Evolutionary conservation across 2,888 invertebrate species (phyloP).

Genomic region (Hemistola chrysoprasaria): DNA sequence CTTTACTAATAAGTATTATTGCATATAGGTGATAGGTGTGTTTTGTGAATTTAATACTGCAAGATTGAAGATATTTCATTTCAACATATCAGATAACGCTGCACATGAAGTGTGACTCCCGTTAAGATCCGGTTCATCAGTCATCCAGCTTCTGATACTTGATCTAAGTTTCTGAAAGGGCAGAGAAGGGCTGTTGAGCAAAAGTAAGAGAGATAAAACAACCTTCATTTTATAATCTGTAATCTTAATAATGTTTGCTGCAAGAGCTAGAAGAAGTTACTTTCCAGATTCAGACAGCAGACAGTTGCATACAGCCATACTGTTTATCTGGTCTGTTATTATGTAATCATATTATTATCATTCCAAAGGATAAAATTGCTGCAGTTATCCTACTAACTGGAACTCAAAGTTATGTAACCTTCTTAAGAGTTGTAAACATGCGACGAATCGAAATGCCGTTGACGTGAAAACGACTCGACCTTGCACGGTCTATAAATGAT

Average conservation of each 20-base stretch:
- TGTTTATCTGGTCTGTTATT: too few relatives aligned
- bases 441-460: constrained; percentile 34
- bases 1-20: not conserved
- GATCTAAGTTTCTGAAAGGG: constrained; percentile 29
- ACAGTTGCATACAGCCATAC: too few relatives aligned
- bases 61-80: constrained; percentile 50
- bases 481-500: constrained; percentile 33
- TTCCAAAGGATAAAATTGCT: not conserved
- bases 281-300: not conserved
- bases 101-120: constrained; percentile 68
- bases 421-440: constrained; percentile 21
- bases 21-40: constrained; percentile 8
- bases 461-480: constrained; percentile 40
- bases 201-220: constrained; percentile 13
- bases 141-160: constrained; percentile 62
- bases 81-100: constrained; percentile 66
- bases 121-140: constrained; percentile 69
- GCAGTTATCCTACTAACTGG: constrained; percentile 2
- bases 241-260: too few relatives aligned
- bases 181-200: constrained; percentile 14
- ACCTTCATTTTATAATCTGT: too few relatives aligned
- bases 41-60: constrained; percentile 31
- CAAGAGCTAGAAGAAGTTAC: too few relatives aligned
- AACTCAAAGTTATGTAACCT: constrained; percentile 16
- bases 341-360: too few relatives aligned